Conservation (phyloP, 2,113 vertebrate genomes). For the Polypterus senegalus region DNA sequence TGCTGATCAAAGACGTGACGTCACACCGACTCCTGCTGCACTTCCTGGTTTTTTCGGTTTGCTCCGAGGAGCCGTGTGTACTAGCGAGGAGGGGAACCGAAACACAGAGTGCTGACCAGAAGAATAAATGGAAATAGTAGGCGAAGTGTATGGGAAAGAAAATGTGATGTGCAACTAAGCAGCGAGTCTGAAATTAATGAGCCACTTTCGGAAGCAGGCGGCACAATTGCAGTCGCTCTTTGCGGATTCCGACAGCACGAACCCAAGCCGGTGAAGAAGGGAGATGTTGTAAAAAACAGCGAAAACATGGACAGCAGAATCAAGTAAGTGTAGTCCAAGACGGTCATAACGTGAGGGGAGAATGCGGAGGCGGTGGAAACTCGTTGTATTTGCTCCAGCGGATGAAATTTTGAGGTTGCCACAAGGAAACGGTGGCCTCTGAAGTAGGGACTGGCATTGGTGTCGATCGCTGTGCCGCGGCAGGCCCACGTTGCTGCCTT, state of each 20-base stretch:
- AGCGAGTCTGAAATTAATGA: neutral
- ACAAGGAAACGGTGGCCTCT: too few relatives aligned
- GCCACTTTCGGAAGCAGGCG: constrained; percentile 14
- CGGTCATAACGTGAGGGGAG: too few relatives aligned
- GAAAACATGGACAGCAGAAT: constrained; percentile 73
- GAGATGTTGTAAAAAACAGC: constrained; percentile 52
- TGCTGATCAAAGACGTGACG: constrained; percentile 40
- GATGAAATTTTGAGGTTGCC: too few relatives aligned
- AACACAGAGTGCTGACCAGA: constrained; percentile 14
- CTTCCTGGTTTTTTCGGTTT: constrained; percentile 48
- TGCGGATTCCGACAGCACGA: constrained; percentile 19
- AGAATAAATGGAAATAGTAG: neutral
- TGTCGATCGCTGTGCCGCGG: too few relatives aligned
- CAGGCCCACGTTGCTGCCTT: too few relatives aligned
- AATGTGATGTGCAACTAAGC: neutral
- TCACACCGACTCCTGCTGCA: constrained; percentile 40
- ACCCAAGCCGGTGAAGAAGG: constrained; percentile 34
- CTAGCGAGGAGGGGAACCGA: constrained; percentile 6
- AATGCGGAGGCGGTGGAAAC: too few relatives aligned
- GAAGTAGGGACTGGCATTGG: too few relatives aligned
- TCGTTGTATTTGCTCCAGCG: too few relatives aligned
- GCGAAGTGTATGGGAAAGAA: constrained; percentile 19
- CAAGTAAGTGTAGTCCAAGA: constrained; percentile 52
- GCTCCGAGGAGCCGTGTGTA: constrained; percentile 44
- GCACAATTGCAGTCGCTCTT: constrained; percentile 12